These are phyloP conservation scores for Ommatoiulus sabulosus DNA, from an alignment of 2,888 invertebrate genomes.

Conservation along the genomic window DNA sequence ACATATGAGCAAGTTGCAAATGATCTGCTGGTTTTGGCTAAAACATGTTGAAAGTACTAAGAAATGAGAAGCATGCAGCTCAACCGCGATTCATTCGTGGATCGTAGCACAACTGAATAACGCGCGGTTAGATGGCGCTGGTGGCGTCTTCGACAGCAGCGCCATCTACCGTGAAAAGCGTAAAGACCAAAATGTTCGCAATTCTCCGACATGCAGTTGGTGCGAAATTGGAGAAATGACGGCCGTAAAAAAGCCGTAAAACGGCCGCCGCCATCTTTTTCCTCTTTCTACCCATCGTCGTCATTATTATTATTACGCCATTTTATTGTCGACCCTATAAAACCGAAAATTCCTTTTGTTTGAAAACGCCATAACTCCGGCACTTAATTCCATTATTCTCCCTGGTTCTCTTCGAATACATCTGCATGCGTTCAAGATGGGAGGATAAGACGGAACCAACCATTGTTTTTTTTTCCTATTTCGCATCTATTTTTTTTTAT, in stretches of 20 bases:
- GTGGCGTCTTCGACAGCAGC: too few species aligned
- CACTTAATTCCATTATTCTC: background rate
- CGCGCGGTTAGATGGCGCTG: too few species aligned
- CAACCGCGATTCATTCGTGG: too few species aligned
- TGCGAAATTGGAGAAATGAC: background rate
- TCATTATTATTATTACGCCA: background rate
- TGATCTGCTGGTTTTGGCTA: too few species aligned
- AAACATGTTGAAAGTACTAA: too few species aligned
- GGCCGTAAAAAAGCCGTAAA: conserved; percentile 10
- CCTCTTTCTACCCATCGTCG: background rate
- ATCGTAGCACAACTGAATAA: too few species aligned
- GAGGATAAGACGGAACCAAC: background rate
- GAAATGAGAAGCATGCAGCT: too few species aligned
- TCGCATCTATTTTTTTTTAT: background rate
- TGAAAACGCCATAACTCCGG: background rate
- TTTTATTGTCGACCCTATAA: conserved; percentile 17
- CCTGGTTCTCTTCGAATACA: background rate
- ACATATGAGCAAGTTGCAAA: too few species aligned
- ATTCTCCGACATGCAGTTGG: too few species aligned
- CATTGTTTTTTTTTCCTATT: background rate
- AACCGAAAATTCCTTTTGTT: conserved; percentile 24
- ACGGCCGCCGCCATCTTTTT: background rate
- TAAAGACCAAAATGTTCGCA: too few species aligned
- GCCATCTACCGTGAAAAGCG: too few species aligned
- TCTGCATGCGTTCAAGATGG: conserved; percentile 3